A percentile compares a stretch with the other conserved stretches of the same genome.
phyloP scores from a whole-genome alignment of 2,888 invertebrate species.

The Drosophila basisetae region DNA sequence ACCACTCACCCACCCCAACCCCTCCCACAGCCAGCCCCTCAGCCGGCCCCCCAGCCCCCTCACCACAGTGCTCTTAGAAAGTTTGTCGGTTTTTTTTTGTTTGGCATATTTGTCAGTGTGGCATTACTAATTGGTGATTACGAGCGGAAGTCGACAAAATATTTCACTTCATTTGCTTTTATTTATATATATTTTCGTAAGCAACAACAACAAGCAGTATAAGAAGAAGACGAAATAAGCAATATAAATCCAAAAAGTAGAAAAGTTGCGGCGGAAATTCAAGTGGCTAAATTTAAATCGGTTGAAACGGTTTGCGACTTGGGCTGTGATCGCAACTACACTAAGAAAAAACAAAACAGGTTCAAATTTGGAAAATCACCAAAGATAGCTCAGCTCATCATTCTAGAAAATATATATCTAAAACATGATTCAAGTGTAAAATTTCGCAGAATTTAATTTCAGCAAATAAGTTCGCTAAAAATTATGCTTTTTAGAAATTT shows the following conservation, averaged over 20 bases:
- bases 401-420: neutral
- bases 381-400: neutral
- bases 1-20: neutral
- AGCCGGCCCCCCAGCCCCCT: neutral
- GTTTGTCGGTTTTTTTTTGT: conserved; percentile 43
- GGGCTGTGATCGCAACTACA: conserved; percentile 32
- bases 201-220: neutral
- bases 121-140: conserved; percentile 84
- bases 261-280: conserved; percentile 67
- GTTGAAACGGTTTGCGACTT: conserved; percentile 42
- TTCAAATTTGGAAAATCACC: neutral
- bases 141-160: conserved; percentile 81
- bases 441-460: neutral
- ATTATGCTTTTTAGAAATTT: neutral
- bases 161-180: conserved; percentile 77
- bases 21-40: neutral
- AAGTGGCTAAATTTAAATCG: conserved; percentile 75
- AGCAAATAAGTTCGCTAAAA: neutral
- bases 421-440: neutral
- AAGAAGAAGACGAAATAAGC: conserved; percentile 11
- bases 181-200: conserved; percentile 73
- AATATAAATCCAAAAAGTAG: conserved; percentile 27
- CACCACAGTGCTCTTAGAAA: conserved; percentile 25
- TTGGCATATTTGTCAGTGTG: conserved; percentile 82
- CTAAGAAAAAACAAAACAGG: neutral